phyloP scores from a whole-genome alignment of 2,113 vertebrate genomes.

The Anguilla rostrata region DNA sequence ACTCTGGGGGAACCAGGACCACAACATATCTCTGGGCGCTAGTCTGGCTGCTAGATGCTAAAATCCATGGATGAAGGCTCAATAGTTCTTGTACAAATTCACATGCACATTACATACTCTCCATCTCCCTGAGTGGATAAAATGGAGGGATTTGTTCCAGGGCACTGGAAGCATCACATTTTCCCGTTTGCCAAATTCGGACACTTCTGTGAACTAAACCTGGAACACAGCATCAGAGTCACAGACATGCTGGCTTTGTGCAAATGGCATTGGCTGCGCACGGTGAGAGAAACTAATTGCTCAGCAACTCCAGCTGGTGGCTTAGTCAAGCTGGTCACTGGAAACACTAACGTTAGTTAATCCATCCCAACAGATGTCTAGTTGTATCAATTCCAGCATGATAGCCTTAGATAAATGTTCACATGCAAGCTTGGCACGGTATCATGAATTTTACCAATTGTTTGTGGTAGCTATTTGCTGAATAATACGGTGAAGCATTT shows the following conservation, averaged over 20 bases:
- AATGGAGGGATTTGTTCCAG: neutral
- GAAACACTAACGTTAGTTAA: conserved; percentile 18
- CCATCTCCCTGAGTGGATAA: neutral
- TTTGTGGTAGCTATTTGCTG: neutral
- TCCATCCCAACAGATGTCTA: conserved; percentile 24
- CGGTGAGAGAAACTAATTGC: neutral
- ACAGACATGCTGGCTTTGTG: neutral
- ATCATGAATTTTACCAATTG: neutral
- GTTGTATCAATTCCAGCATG: conserved; percentile 25
- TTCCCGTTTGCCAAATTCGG: neutral
- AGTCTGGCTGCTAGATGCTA: neutral
- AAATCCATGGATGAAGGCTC: neutral
- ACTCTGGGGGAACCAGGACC: neutral
- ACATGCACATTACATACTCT: neutral
- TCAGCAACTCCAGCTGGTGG: conserved; percentile 15
- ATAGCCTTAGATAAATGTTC: conserved; percentile 20
- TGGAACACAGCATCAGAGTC: neutral
- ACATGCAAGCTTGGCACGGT: conserved; percentile 2
- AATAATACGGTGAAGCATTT: neutral
- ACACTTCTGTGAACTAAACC: neutral
- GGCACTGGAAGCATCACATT: neutral
- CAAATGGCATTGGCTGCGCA: neutral
- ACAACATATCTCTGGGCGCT: neutral
- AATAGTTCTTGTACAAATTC: neutral
- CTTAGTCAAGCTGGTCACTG: conserved; percentile 26